Conservation (phyloP, 2,888 invertebrate genomes). For the Apamea sordens region DNA sequence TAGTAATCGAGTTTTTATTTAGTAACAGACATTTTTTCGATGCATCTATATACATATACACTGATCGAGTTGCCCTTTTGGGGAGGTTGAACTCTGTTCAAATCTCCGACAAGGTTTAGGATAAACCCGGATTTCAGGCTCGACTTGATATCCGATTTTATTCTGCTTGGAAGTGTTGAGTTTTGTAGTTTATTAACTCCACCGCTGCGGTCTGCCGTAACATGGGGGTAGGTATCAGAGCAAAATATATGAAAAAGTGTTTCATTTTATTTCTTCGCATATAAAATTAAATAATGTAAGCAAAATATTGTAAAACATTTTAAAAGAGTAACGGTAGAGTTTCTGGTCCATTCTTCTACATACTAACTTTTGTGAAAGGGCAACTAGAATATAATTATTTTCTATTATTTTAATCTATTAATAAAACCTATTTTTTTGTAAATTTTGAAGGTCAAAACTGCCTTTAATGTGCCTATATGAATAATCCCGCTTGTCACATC, state of each 20-base stretch:
- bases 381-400: background rate
- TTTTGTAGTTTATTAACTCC: conserved; percentile 23
- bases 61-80: conserved; percentile 40
- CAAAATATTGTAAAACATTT: background rate
- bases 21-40: conserved; percentile 11
- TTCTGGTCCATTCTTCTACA: background rate
- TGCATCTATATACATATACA: conserved; percentile 23
- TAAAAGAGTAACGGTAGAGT: background rate
- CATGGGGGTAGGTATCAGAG: background rate
- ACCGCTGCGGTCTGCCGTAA: background rate
- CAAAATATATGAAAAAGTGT: background rate
- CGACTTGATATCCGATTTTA: conserved; percentile 18
- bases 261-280: background rate
- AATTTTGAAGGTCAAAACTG: background rate
- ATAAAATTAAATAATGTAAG: background rate
- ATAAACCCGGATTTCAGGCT: conserved; percentile 37
- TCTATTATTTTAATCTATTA: too few relatives aligned
- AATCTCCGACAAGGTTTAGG: conserved; percentile 18
- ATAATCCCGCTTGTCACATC: too few relatives aligned
- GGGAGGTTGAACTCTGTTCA: conserved; percentile 44
- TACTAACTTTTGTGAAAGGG: background rate
- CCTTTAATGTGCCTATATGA: background rate
- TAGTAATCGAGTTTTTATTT: conserved; percentile 53
- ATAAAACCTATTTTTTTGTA: too few relatives aligned
- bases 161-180: background rate